These are phyloP conservation scores for Falco concolor DNA, from an alignment of 2,797 vertebrate species.

Conservation along the genomic window DNA sequence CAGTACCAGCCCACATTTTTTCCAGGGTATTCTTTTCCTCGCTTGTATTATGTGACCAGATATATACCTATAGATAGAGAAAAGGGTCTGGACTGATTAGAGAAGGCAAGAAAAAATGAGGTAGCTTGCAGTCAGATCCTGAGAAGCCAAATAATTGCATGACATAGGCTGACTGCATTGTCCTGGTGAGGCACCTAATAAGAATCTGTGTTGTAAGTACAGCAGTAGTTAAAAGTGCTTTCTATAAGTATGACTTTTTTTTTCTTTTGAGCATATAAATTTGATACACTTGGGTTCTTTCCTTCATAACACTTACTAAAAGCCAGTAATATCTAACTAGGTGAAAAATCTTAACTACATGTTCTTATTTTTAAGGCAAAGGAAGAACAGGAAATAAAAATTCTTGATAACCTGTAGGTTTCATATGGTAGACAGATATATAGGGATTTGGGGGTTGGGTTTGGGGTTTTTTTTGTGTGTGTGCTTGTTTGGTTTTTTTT, in stretches of 20 bases:
- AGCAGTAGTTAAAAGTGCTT: not conserved
- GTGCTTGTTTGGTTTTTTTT: fast-evolving
- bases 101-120: not conserved
- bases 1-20: not conserved
- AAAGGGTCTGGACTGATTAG: not conserved
- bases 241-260: not conserved
- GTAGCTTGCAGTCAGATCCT: not conserved
- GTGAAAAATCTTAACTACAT: not conserved
- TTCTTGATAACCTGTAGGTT: not conserved
- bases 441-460: fast-evolving
- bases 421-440: not conserved
- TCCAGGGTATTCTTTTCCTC: not conserved
- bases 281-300: not conserved
- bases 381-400: not conserved
- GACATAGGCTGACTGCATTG: not conserved
- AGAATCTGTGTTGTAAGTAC: not conserved
- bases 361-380: not conserved
- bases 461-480: not conserved
- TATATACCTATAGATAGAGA: not conserved
- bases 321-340: not conserved
- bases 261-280: not conserved
- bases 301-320: not conserved
- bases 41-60: not conserved
- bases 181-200: not conserved
- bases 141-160: not conserved